A percentile compares a stretch with the other conserved stretches of the same genome.
These are phyloP conservation scores for Carduelis carduelis DNA, from an alignment of 2,797 vertebrate species.

Conservation along the genomic window DNA sequence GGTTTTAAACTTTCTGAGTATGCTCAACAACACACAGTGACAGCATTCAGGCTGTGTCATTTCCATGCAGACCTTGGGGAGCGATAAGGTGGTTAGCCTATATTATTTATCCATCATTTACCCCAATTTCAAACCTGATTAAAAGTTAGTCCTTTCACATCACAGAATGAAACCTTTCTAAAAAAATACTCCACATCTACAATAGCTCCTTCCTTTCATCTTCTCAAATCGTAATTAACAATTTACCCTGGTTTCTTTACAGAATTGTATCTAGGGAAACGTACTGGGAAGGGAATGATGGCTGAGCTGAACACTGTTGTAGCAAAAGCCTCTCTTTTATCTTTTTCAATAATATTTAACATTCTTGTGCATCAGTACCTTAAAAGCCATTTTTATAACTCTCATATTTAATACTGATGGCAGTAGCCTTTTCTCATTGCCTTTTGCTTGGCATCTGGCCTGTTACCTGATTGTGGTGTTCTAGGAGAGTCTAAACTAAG, in stretches of 20 bases:
- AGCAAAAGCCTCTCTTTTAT: background rate
- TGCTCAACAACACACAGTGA: background rate
- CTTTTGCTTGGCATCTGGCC: background rate
- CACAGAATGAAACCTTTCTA: background rate
- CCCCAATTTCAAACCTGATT: background rate
- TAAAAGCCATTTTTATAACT: background rate
- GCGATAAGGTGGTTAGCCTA: background rate
- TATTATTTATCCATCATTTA: background rate
- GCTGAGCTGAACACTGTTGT: background rate
- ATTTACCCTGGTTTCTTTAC: background rate
- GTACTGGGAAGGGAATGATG: background rate
- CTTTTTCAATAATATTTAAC: background rate
- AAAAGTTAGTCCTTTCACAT: background rate
- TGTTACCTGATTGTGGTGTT: background rate
- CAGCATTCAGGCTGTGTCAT: background rate
- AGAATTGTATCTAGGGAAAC: background rate
- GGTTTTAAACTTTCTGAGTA: background rate
- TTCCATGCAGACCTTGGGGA: background rate
- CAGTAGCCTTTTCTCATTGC: background rate
- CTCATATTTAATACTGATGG: background rate
- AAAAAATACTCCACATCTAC: background rate
- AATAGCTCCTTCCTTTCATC: background rate
- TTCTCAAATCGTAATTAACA: background rate
- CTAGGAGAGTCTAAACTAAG: background rate
- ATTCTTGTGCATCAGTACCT: background rate